Evolutionary conservation across 2,797 vertebrate genomes (phyloP).

Genomic region (Notolepis coatsorum): DNA sequence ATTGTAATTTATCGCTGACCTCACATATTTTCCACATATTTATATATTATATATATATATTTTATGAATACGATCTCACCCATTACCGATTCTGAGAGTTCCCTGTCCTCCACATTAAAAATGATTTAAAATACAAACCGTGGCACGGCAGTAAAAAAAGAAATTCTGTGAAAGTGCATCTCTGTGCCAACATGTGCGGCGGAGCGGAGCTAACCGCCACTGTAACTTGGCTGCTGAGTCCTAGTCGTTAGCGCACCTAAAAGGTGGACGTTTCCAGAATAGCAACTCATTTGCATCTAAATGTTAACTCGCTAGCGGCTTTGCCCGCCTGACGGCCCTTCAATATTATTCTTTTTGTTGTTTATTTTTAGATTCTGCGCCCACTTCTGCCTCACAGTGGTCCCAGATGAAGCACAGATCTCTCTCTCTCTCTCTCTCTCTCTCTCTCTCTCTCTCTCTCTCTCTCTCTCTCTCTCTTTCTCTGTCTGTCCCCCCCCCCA

Average conservation of each 20-base stretch:
- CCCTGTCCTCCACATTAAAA: too few relatives aligned
- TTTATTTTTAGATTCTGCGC: conserved; percentile 61
- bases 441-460: background rate
- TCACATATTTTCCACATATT: conserved; percentile 16
- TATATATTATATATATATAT: conserved; percentile 27
- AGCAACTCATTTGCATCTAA: conserved; percentile 48
- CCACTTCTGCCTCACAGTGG: conserved; percentile 28
- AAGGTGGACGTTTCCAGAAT: conserved; percentile 13
- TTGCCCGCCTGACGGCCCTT: conserved; percentile 7
- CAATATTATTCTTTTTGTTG: conserved; percentile 19
- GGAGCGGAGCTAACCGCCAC: conserved; percentile 20
- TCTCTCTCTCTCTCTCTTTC: background rate
- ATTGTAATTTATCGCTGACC: conserved; percentile 19
- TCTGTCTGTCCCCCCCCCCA: conserved; percentile 19
- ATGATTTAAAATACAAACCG: too few relatives aligned
- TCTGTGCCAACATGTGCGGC: conserved; percentile 32
- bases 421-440: conserved; percentile 1
- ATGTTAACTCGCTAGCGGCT: conserved; percentile 14
- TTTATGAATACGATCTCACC: conserved; percentile 21
- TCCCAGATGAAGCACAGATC: background rate
- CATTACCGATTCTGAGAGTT: conserved; percentile 22
- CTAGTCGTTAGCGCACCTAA: conserved; percentile 25
- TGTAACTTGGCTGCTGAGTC: conserved; percentile 30
- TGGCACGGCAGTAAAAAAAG: background rate
- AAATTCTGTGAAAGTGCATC: too few relatives aligned